Evolutionary conservation across 2,888 invertebrate species (phyloP).

Genomic region (Noctua janthe): DNA sequence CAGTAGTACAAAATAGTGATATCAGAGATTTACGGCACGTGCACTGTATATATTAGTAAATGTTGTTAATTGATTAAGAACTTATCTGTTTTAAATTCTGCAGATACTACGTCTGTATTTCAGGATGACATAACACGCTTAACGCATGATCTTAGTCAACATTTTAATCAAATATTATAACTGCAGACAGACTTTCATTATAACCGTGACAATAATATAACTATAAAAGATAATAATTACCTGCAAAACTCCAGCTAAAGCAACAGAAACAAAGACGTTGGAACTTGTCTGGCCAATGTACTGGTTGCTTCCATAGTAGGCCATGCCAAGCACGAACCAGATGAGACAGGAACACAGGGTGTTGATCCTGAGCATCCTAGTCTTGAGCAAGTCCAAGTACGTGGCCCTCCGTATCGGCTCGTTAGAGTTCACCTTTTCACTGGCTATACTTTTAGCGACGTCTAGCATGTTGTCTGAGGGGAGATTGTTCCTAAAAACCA

Average conservation of each 20-base stretch:
- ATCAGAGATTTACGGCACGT: neutral
- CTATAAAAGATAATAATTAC: constrained; percentile 59
- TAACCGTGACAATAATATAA: neutral
- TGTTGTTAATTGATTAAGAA: neutral
- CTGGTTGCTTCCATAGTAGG: constrained; percentile 95
- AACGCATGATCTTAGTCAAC: neutral
- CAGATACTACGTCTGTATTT: neutral
- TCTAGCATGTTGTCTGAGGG: constrained; percentile 80
- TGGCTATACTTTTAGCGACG: constrained; percentile 68
- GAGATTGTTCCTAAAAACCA: constrained; percentile 80
- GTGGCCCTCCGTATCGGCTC: constrained; percentile 79
- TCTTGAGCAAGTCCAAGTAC: constrained; percentile 91
- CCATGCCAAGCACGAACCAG: constrained; percentile 94
- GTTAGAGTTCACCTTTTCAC: constrained; percentile 82
- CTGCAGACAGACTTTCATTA: neutral
- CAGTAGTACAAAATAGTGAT: too few relatives aligned
- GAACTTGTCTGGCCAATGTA: constrained; percentile 94
- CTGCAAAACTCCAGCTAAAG: constrained; percentile 86
- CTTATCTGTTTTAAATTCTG: constrained; percentile 7
- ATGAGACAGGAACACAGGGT: constrained; percentile 92
- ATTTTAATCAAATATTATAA: constrained; percentile 10
- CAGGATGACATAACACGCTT: neutral
- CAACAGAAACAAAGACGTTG: constrained; percentile 94
- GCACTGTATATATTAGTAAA: neutral
- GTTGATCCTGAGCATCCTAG: constrained; percentile 90